These are phyloP conservation scores for Calcarius lapponicus DNA, from an alignment of 2,797 vertebrate species.

Conservation along the genomic window DNA sequence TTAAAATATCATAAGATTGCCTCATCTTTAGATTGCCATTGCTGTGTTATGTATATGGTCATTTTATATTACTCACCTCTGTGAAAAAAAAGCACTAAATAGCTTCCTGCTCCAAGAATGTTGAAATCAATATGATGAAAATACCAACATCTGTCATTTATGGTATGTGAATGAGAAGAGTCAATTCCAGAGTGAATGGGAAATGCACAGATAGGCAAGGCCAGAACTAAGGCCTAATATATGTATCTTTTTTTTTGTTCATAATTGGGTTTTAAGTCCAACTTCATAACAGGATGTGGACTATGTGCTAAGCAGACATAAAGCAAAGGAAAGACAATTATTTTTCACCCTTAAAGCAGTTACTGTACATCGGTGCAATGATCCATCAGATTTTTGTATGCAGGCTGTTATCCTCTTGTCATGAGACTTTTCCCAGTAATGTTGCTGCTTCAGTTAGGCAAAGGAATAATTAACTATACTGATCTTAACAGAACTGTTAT, in stretches of 20 bases:
- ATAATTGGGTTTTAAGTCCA: background rate
- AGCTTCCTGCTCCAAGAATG: background rate
- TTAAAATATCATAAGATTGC: background rate
- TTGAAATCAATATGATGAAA: background rate
- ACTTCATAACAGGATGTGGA: background rate
- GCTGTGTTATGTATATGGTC: background rate
- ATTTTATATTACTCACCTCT: background rate
- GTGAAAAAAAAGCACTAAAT: background rate
- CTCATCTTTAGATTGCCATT: background rate
- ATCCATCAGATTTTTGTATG: background rate
- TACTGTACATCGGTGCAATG: background rate
- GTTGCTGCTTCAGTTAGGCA: background rate
- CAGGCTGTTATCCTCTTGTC: background rate
- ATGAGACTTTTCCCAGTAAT: background rate
- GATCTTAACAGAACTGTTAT: background rate
- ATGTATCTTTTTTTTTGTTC: background rate
- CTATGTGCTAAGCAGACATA: background rate
- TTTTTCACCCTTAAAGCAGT: background rate
- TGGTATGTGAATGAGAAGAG: background rate
- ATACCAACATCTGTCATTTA: background rate
- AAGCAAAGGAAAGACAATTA: background rate
- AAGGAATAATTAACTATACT: background rate
- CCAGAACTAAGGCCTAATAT: background rate
- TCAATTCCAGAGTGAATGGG: background rate
- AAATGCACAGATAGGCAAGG: background rate